A percentile compares a stretch with the other conserved stretches of the same genome.
These are phyloP conservation scores for Syrista parreyssii DNA, from an alignment of 2,888 invertebrate species.

Conservation along the genomic window DNA sequence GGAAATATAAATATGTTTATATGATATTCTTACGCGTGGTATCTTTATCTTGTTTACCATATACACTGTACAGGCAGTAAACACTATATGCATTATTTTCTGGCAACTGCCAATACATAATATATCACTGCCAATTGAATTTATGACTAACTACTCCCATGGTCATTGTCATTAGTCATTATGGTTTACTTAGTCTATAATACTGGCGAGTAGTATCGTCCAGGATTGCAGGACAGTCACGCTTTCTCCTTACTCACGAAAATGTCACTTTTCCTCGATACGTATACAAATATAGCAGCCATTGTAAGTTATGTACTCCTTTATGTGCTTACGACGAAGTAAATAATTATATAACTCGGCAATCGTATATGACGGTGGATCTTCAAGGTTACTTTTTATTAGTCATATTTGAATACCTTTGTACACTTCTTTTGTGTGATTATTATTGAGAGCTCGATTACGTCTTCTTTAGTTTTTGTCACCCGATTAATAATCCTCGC, in stretches of 20 bases:
- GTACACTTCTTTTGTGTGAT: background rate
- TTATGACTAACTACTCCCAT: background rate
- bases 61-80: background rate
- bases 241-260: background rate
- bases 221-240: background rate
- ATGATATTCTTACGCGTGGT: background rate
- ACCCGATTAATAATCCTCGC: background rate
- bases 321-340: background rate
- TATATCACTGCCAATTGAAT: background rate
- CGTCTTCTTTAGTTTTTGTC: background rate
- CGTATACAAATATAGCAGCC: background rate
- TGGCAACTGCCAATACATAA: background rate
- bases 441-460: background rate
- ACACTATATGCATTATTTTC: background rate
- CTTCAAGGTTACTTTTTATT: background rate
- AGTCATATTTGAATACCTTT: background rate
- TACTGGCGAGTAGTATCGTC: background rate
- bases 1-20: background rate
- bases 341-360: background rate
- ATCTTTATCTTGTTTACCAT: background rate
- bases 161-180: background rate
- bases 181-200: background rate
- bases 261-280: background rate
- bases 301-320: background rate
- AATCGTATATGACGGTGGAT: background rate